phyloP scores from a whole-genome alignment of 2,113 vertebrate genomes.

The Xyliphius kryptos region DNA sequence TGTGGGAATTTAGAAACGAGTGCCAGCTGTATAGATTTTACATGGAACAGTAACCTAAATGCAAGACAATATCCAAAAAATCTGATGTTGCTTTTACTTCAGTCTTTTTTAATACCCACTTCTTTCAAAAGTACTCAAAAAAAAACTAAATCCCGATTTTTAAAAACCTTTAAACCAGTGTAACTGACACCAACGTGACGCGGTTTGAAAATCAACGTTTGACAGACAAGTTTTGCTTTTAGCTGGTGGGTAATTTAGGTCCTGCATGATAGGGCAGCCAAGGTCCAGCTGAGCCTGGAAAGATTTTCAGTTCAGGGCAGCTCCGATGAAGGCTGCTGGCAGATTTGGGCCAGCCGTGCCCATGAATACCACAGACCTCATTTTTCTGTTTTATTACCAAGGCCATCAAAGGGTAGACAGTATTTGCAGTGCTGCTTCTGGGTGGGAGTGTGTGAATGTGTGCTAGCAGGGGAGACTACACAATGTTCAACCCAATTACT shows the following conservation, averaged over 20 bases:
- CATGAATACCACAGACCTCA: conserved; percentile 42
- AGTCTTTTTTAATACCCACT: too few relatives aligned
- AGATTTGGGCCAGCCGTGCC: conserved; percentile 43
- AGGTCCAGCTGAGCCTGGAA: conserved; percentile 18
- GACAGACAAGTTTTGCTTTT: not conserved
- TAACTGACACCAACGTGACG: too few relatives aligned
- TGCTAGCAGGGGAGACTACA: not conserved
- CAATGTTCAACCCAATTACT: conserved; percentile 1
- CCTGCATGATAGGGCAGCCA: conserved; percentile 25
- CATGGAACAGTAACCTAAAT: too few relatives aligned
- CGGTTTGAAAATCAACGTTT: not conserved
- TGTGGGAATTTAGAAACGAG: too few relatives aligned
- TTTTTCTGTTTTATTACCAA: conserved; percentile 39
- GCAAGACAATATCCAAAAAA: too few relatives aligned
- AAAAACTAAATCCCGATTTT: too few relatives aligned
- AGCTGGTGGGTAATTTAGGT: conserved; percentile 27
- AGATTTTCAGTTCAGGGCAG: conserved; percentile 13
- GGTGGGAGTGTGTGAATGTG: conserved; percentile 8
- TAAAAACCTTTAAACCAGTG: too few relatives aligned
- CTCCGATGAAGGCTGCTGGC: conserved; percentile 34
- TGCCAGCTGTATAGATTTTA: too few relatives aligned
- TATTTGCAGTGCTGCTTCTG: not conserved
- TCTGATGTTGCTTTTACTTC: too few relatives aligned
- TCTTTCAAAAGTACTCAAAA: too few relatives aligned
- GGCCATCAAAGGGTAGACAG: conserved; percentile 18